phyloP scores from a whole-genome alignment of 2,113 vertebrate species.

The Myrmophylax atrothorax region DNA sequence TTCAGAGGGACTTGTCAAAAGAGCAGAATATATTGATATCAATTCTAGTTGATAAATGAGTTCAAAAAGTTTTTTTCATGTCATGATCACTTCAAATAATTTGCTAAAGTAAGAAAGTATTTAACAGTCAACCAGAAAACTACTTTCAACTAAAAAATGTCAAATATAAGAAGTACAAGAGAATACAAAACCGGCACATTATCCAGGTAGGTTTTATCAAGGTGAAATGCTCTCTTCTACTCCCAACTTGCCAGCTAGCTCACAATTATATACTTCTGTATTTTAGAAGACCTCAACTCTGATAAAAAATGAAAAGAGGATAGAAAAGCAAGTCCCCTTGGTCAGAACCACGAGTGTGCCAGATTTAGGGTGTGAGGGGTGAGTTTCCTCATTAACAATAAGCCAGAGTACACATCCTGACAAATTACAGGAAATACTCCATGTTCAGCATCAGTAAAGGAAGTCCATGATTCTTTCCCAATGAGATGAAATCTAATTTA shows the following conservation, averaged over 20 bases:
- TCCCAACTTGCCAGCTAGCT: background rate
- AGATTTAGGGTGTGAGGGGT: background rate
- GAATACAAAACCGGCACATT: background rate
- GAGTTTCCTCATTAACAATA: background rate
- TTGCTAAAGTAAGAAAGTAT: background rate
- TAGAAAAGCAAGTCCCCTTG: background rate
- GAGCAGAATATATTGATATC: background rate
- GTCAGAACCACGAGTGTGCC: background rate
- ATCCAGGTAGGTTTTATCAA: background rate
- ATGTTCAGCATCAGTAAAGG: background rate
- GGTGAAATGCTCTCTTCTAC: background rate
- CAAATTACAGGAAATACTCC: background rate
- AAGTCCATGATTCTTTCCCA: background rate
- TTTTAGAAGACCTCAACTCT: background rate
- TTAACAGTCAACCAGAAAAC: background rate
- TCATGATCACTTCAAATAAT: background rate
- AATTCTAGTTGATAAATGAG: background rate
- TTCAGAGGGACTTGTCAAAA: background rate
- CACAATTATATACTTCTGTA: background rate
- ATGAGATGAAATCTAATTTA: background rate
- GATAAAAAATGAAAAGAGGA: background rate
- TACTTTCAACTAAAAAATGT: background rate
- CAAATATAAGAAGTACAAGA: background rate
- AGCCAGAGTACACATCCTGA: background rate
- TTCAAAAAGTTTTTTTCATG: background rate